phyloP scores from a whole-genome alignment of 2,797 vertebrate genomes.

The Labroides dimidiatus region DNA sequence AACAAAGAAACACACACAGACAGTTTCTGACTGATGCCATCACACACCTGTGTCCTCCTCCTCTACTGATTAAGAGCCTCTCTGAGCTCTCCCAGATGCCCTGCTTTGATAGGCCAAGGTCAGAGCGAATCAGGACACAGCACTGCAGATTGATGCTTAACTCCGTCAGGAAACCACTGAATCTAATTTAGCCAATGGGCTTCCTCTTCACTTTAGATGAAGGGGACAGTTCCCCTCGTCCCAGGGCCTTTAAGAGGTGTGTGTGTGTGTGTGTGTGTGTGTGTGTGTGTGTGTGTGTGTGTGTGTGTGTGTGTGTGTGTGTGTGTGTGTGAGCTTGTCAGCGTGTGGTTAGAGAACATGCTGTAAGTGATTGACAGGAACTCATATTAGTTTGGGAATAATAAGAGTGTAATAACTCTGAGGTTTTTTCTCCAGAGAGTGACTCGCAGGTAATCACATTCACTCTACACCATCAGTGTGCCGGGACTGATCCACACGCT shows the following conservation, averaged over 20 bases:
- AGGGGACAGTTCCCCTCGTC: slow-evolving; percentile 67
- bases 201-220: slow-evolving; percentile 73
- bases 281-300: slow-evolving; percentile 3
- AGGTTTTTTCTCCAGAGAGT: slow-evolving; percentile 63
- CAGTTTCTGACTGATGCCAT: slow-evolving; percentile 79
- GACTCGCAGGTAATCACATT: slow-evolving; percentile 74
- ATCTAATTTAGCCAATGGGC: slow-evolving; percentile 79
- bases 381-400: slow-evolving; percentile 79
- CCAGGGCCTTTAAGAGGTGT: slow-evolving; percentile 35
- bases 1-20: slow-evolving; percentile 25
- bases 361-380: slow-evolving; percentile 69
- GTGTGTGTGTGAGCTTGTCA: slow-evolving; percentile 41
- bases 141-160: slow-evolving; percentile 77
- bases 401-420: slow-evolving; percentile 73
- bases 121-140: slow-evolving; percentile 68
- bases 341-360: slow-evolving; percentile 57
- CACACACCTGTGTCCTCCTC: slow-evolving; percentile 63
- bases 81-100: slow-evolving; percentile 65
- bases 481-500: slow-evolving; percentile 45
- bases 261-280: slow-evolving; percentile 25
- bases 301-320: slow-evolving; percentile 8
- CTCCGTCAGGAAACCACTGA: slow-evolving; percentile 69
- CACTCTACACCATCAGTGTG: slow-evolving; percentile 71
- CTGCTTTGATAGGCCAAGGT: slow-evolving; percentile 78
- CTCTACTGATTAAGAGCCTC: slow-evolving; percentile 75